These are phyloP conservation scores for Pachycephala philippinensis DNA, from an alignment of 2,113 vertebrate species.

Conservation along the genomic window DNA sequence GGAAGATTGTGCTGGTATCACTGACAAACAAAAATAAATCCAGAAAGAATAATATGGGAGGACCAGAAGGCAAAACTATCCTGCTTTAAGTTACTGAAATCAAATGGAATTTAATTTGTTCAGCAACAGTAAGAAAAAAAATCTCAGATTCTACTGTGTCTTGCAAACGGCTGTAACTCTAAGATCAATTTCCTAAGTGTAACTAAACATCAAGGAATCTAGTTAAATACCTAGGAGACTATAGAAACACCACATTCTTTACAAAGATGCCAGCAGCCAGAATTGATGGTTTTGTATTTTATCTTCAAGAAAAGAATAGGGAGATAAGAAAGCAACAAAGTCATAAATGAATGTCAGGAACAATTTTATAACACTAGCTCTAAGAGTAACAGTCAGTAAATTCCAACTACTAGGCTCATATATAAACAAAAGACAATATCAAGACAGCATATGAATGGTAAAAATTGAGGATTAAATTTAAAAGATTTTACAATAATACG, in stretches of 20 bases:
- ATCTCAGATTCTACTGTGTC: background rate
- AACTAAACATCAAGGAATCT: background rate
- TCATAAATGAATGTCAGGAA: background rate
- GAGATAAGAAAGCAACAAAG: background rate
- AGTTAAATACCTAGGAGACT: background rate
- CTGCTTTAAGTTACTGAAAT: background rate
- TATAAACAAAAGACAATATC: background rate
- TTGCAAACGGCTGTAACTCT: background rate
- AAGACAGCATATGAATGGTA: background rate
- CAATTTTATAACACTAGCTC: background rate
- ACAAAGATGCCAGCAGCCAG: background rate
- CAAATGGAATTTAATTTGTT: background rate
- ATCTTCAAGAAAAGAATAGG: background rate
- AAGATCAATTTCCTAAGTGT: background rate
- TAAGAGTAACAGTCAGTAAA: background rate
- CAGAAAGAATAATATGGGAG: background rate
- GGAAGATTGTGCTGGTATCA: background rate
- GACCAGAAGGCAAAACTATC: background rate
- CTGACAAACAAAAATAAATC: background rate
- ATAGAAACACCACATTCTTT: background rate
- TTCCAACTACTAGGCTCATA: background rate
- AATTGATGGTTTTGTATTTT: background rate
- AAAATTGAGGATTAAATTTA: background rate
- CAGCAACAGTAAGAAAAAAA: background rate
- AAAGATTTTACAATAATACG: background rate